Conservation (phyloP, 2,797 vertebrate genomes). For the Strix occidentalis region DNA sequence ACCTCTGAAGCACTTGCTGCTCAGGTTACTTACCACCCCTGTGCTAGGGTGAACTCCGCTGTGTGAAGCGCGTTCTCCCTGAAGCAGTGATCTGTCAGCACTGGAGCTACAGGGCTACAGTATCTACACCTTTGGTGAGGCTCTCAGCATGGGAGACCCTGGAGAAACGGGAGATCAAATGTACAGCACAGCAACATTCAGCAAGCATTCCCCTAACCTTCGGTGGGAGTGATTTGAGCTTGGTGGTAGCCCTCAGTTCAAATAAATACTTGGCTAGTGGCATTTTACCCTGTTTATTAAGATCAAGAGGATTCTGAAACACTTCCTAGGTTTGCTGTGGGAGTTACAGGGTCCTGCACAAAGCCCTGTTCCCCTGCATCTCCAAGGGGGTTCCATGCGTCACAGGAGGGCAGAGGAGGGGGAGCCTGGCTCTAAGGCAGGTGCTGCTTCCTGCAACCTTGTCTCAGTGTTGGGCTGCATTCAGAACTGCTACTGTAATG, state of each 20-base stretch:
- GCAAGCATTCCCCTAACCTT: background rate
- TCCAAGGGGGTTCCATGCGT: background rate
- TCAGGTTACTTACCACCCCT: background rate
- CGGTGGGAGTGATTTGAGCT: background rate
- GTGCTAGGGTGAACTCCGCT: background rate
- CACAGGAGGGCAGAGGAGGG: background rate
- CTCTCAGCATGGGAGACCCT: background rate
- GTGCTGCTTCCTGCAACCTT: background rate
- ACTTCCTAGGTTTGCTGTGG: background rate
- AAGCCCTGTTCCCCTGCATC: background rate
- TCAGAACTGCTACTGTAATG: background rate
- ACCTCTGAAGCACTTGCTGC: background rate
- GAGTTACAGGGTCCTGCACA: background rate
- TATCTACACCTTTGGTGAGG: background rate
- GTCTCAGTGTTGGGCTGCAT: background rate
- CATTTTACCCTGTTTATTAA: background rate
- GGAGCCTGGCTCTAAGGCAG: background rate
- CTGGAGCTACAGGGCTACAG: background rate
- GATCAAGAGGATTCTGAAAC: background rate
- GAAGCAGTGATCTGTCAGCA: background rate
- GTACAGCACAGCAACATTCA: background rate
- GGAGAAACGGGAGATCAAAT: background rate
- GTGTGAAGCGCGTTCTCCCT: rapidly evolving
- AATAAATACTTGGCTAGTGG: background rate
- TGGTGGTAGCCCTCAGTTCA: background rate